phyloP scores from a whole-genome alignment of 2,797 vertebrate genomes.

The Petrocephalus sullivani region DNA sequence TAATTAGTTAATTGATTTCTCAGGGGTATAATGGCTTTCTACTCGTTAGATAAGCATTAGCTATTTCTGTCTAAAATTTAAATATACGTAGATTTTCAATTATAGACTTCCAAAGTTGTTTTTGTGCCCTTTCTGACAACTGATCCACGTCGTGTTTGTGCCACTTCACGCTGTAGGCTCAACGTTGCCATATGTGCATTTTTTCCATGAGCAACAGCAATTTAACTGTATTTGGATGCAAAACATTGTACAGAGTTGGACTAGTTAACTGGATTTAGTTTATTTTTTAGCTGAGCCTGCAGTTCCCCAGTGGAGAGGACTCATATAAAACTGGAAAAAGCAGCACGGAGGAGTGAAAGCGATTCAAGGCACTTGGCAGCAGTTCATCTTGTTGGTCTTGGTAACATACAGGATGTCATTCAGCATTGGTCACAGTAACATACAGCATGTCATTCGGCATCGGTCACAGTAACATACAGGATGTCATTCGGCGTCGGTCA shows the following conservation, averaged over 20 bases:
- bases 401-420: no score
- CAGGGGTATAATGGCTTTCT: background rate
- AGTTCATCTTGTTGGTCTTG: background rate
- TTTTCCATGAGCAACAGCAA: background rate
- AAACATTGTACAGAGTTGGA: background rate
- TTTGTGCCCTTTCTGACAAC: background rate
- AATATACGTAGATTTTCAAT: background rate
- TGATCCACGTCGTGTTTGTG: background rate
- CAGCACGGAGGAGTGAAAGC: background rate
- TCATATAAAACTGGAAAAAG: background rate
- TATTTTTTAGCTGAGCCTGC: background rate
- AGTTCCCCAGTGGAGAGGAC: background rate
- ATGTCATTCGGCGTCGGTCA: no score
- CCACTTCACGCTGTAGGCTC: background rate
- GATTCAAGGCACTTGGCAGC: background rate
- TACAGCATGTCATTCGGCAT: no score
- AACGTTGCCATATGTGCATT: background rate
- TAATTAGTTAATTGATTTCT: conserved; percentile 9
- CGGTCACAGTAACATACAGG: no score
- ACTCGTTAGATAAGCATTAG: background rate
- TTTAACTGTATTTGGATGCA: background rate
- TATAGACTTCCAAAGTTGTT: background rate
- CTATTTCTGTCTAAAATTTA: background rate
- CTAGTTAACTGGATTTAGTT: background rate
- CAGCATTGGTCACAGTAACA: no score